Evolutionary conservation across 2,113 vertebrate genomes (phyloP), one percentile per base, ranked within the genome.

Genomic region (Dunckerocampus dactyliophorus): DNA sequence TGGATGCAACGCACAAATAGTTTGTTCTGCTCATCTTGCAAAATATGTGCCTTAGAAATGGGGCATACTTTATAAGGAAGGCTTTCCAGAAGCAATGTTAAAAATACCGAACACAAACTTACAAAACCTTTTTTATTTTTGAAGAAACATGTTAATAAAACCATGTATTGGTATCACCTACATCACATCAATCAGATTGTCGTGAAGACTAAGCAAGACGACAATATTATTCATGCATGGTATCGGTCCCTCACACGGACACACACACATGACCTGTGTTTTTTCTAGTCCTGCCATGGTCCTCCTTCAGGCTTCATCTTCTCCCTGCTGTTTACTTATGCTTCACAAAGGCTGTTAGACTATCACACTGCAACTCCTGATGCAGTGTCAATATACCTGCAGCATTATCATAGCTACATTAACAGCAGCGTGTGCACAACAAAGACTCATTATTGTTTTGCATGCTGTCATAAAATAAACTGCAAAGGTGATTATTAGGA

Each of bases 311-410:
- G n/a, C n/a, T n/a, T 34, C 31, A 34, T 34, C 31, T 34, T 34
- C 7, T 34, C 31, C 74, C 69, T 19, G 72, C 59, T 81, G 77
- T 85, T 89, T 85, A 85, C 74, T 69, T 85, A 73, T 71, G 66
- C 69, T 71, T 82, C 45, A 85, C 72, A 85, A 84, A 80, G 82
- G 81, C 82, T 48, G 11, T 49, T 48, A 55, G 71, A 61, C 67
- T 65, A 50, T 76, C 72, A 22, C 74, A 21, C 66, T 67, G 65
- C 54, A 65, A 82, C 75, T 75, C 73, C 80, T 77, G 61, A 59
- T n/a, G 16, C 62, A 20, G 51, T 79, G 82, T 85, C 83, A 84
- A 80, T 76, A 83, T 74, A 83, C 43, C 59, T 62, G 58, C 53
- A 54, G 60, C 69, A 17, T 57, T 19, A 14, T 43, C 66, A 61